Evolutionary conservation across 2,888 invertebrate species (phyloP).

Genomic region (Drosophila lacicola): DNA sequence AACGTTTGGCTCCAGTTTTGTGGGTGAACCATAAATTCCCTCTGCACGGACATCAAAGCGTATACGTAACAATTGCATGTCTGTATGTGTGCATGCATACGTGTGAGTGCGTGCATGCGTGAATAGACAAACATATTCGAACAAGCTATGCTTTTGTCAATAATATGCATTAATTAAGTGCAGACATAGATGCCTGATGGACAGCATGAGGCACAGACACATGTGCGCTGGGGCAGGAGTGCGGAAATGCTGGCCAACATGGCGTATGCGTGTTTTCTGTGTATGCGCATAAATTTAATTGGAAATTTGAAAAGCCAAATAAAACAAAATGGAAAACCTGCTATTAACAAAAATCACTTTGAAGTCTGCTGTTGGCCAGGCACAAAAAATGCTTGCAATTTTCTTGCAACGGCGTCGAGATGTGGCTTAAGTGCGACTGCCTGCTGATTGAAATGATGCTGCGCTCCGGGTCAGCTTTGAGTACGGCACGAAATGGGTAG

Average conservation of each 20-base stretch:
- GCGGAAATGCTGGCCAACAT: constrained; percentile 30
- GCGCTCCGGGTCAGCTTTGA: constrained; percentile 18
- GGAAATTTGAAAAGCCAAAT: constrained; percentile 50
- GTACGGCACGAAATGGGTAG: background rate
- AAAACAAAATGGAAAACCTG: constrained; percentile 16
- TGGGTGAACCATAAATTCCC: constrained; percentile 64
- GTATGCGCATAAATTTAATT: constrained; percentile 64
- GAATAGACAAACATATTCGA: constrained; percentile 67
- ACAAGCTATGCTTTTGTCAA: constrained; percentile 69
- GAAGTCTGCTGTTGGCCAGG: constrained; percentile 11
- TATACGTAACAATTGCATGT: constrained; percentile 56
- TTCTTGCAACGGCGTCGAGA: constrained; percentile 23
- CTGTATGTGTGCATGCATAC: constrained; percentile 17
- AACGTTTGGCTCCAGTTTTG: constrained; percentile 59
- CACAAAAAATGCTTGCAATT: constrained; percentile 34
- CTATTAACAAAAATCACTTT: constrained; percentile 55
- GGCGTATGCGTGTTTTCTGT: constrained; percentile 30
- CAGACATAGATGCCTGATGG: constrained; percentile 57
- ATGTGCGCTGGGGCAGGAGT: background rate
- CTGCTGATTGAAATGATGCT: constrained; percentile 49
- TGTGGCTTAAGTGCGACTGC: constrained; percentile 18
- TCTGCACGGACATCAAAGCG: constrained; percentile 62
- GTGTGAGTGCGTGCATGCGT: constrained; percentile 58
- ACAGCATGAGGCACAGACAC: constrained; percentile 14
- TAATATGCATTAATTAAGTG: constrained; percentile 78